A percentile compares a stretch with the other conserved stretches of the same genome.
Evolutionary conservation across 2,113 vertebrate genomes (phyloP).

Genomic region (Taxidea taxus): DNA sequence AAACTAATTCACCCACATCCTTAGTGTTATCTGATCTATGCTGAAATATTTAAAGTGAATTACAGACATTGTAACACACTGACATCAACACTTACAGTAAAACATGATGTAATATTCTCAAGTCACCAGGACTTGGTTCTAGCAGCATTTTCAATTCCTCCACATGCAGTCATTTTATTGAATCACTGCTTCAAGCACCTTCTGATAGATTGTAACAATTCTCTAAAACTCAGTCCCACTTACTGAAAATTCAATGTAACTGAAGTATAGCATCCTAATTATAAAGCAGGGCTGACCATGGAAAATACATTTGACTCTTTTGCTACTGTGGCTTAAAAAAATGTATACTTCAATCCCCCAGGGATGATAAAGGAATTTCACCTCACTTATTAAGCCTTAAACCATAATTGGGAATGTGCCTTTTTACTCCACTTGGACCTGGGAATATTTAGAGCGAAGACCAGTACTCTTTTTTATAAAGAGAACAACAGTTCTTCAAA

Average conservation of each 20-base stretch:
- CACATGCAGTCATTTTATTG: constrained; percentile 35
- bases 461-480: neutral
- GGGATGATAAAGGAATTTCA: constrained; percentile 36
- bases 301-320: constrained; percentile 63
- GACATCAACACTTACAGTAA: constrained; percentile 39
- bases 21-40: neutral
- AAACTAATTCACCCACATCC: neutral
- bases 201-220: constrained; percentile 41
- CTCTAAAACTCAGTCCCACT: constrained; percentile 63
- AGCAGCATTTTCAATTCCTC: constrained; percentile 10
- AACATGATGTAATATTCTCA: constrained; percentile 15
- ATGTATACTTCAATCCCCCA: constrained; percentile 11
- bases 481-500: neutral
- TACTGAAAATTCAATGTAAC: constrained; percentile 62
- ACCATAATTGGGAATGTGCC: neutral
- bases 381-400: neutral
- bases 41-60: constrained; percentile 15
- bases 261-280: constrained; percentile 68
- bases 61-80: neutral
- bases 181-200: constrained; percentile 53
- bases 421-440: neutral
- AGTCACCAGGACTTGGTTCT: neutral
- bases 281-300: constrained; percentile 57
- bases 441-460: neutral
- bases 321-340: neutral